Conservation (phyloP, 2,797 vertebrate species). For the Enteromius unitaeniatus region DNA sequence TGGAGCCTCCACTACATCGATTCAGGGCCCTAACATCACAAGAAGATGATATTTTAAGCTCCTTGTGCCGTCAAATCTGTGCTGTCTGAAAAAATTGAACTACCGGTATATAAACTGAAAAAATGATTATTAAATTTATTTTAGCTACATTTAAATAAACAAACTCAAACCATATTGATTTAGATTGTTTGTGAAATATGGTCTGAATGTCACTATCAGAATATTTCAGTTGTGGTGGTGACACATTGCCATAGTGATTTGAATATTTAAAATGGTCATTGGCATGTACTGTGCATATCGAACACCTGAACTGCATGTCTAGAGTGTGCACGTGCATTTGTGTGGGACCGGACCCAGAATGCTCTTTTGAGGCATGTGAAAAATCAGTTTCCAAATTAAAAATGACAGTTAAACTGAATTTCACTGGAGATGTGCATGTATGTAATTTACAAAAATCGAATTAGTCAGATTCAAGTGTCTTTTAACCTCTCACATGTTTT, state of each 20-base stretch:
- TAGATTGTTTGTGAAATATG: not conserved
- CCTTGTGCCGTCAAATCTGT: no score
- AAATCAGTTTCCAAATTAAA: slow-evolving; percentile 11
- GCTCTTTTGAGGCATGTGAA: not conserved
- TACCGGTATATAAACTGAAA: no score
- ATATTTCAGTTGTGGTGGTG: no score
- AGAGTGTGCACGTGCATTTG: not conserved
- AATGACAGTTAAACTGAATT: not conserved
- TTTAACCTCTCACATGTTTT: not conserved
- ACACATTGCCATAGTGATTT: slow-evolving; percentile 21
- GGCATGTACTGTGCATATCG: slow-evolving; percentile 21
- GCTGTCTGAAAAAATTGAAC: no score
- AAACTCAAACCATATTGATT: not conserved
- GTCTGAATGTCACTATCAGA: no score
- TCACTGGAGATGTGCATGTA: not conserved
- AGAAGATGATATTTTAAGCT: no score
- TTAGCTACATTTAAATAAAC: no score
- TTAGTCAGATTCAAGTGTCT: not conserved
- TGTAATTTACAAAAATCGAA: slow-evolving; percentile 22
- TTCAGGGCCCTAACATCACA: no score
- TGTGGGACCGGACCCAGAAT: not conserved
- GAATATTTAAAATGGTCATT: slow-evolving; percentile 37
- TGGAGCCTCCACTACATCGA: no score
- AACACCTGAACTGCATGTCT: not conserved
- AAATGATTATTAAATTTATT: no score